These are phyloP conservation scores for Pheosia gnoma DNA, from an alignment of 2,888 invertebrate species.

Conservation along the genomic window DNA sequence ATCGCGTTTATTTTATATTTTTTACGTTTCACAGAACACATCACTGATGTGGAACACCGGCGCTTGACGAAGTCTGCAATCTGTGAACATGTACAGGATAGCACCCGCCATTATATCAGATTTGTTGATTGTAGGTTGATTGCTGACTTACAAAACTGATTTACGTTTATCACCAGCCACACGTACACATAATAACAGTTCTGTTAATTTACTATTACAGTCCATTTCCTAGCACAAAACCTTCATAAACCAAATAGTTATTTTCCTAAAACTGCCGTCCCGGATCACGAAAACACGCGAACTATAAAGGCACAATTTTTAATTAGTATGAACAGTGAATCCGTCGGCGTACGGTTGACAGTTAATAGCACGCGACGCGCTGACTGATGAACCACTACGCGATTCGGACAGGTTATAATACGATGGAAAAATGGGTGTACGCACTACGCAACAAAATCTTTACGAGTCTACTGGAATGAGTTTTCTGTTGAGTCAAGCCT, in stretches of 20 bases:
- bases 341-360: conserved; percentile 34
- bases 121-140: too few relatives aligned
- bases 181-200: conserved; percentile 8
- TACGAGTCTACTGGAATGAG: neutral
- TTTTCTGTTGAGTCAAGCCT: too few relatives aligned
- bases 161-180: too few relatives aligned
- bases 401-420: conserved; percentile 44
- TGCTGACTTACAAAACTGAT: too few relatives aligned
- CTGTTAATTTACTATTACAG: neutral
- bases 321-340: conserved; percentile 46
- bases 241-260: conserved; percentile 29
- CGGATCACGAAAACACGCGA: conserved; percentile 27
- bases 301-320: conserved; percentile 42
- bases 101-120: too few relatives aligned
- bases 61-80: too few relatives aligned
- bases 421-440: conserved; percentile 16
- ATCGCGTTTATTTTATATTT: too few relatives aligned
- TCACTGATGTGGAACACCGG: too few relatives aligned
- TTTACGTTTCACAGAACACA: too few relatives aligned
- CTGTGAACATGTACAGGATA: too few relatives aligned
- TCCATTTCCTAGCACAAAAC: conserved; percentile 7
- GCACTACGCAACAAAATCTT: conserved; percentile 12
- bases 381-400: conserved; percentile 44
- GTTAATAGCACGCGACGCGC: conserved; percentile 40
- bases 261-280: conserved; percentile 25